Evolutionary conservation across 2,888 invertebrate genomes (phyloP), one percentile per base, ranked within the genome.

Genomic region (Diadegma fenestrale): DNA sequence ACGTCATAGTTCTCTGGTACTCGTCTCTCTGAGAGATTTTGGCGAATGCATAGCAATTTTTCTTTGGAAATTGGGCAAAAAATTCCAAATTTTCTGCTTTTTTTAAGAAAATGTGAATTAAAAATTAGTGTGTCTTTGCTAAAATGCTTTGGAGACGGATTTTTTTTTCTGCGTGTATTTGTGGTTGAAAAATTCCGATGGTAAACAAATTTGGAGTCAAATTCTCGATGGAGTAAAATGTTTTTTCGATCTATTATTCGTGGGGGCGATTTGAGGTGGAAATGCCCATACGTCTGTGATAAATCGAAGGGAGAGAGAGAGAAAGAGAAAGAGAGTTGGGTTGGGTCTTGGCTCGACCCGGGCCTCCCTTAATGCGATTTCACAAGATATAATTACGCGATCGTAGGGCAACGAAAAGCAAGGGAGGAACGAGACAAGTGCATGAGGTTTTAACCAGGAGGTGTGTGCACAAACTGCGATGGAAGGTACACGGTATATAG

Each of bases 341-440:
- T 75, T 80, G 72, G 80, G 72, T 80, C 80, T 78, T 26, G 80
- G 71, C 69, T 61, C 64, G 76, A 79, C 75, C 82, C 45, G 85
- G 85, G 79, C 82, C 82, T 80, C 85, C 85, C 85, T 79, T 85
- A 85, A 85, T 85, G 82, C 85, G 82, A 85, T 85, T 85, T 85
- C 76, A 79, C 85, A 85, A 82, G 85, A 71, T 85, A 85, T 85
- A 85, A 85, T 85, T 85, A 85, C 82, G 85, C 85, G 85, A 85
- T 85, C 85, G 85, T 85, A 82, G 85, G 85, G 85, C 82, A 85
- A 85, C 82, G 76, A 85, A 80, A 80, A 66, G 80, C 80, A 80
- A 80, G 76, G 26, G 54, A 58, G 54, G 54, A 26, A 58, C 54
- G 54, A 58, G 22, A 58, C 54, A 58, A 58, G 85, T 85, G 82